Percentiles rank a stretch among this genome's conserved stretches.
Evolutionary conservation across 1,140 invertebrate species (phyloP).

Genomic region (Penaeus indicus): DNA sequence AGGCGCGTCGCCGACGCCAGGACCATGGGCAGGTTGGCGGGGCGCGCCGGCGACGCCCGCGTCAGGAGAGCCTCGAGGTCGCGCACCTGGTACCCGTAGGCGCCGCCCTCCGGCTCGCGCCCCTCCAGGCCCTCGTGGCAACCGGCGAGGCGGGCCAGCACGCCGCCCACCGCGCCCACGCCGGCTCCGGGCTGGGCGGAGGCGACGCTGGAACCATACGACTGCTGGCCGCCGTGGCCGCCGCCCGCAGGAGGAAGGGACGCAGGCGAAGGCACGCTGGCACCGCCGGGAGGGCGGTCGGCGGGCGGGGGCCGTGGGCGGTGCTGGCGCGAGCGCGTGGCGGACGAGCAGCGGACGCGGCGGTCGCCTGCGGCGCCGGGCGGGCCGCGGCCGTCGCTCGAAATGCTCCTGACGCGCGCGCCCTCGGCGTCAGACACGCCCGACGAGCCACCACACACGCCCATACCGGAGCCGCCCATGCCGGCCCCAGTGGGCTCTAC

Average conservation of each 20-base stretch:
- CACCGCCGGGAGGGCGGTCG: conserved; percentile 69
- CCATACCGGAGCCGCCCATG: conserved; percentile 32
- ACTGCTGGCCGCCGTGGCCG: conserved; percentile 71
- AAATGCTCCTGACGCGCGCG: conserved; percentile 67
- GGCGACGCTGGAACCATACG: conserved; percentile 67
- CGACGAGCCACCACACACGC: conserved; percentile 45
- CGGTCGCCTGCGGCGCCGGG: conserved; percentile 67
- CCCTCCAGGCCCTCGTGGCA: conserved; percentile 52
- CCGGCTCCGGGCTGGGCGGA: conserved; percentile 68
- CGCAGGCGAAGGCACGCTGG: conserved; percentile 73
- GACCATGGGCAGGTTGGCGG: conserved; percentile 66
- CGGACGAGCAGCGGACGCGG: conserved; percentile 64
- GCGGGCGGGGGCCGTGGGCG: conserved; percentile 63
- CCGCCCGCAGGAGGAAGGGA: conserved; percentile 71
- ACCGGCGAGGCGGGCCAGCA: conserved; percentile 49
- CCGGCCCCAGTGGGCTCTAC: conserved; percentile 65
- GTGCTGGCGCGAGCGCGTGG: conserved; percentile 64
- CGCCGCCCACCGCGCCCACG: conserved; percentile 58
- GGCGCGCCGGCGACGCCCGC: conserved; percentile 58
- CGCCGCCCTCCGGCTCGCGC: conserved; percentile 41
- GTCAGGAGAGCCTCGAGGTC: conserved; percentile 65
- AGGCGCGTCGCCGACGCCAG: conserved; percentile 65
- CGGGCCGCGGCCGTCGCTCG: conserved; percentile 67
- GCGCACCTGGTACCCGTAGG: conserved; percentile 65
- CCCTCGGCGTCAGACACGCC: conserved; percentile 62